These are phyloP conservation scores for Ericerus pela DNA, from an alignment of 1,140 invertebrate species.

Conservation along the genomic window DNA sequence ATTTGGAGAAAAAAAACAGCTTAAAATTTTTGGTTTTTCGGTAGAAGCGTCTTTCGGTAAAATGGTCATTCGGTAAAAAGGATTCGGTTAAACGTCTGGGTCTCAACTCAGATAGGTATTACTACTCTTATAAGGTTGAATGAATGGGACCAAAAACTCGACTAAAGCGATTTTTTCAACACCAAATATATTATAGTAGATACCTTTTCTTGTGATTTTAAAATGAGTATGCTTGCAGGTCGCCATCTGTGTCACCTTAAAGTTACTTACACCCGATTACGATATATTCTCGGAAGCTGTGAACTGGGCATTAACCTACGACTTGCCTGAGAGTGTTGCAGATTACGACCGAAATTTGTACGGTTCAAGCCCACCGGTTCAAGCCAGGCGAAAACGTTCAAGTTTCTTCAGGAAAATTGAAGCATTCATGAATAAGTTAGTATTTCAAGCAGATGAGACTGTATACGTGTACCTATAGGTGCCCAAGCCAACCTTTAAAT, in stretches of 20 bases:
- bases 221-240: slow-evolving; percentile 12
- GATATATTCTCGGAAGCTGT: slow-evolving; percentile 47
- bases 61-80: no score
- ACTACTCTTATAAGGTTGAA: no score
- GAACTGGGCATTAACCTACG: slow-evolving; percentile 61
- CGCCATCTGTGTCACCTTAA: slow-evolving; percentile 20
- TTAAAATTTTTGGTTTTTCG: no score
- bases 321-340: slow-evolving; percentile 36
- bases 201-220: no score
- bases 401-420: background rate
- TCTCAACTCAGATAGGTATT: no score
- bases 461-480: background rate
- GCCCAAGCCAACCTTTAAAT: no score
- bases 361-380: background rate
- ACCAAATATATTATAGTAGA: background rate
- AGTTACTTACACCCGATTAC: slow-evolving; percentile 28
- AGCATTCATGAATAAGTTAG: background rate
- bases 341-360: slow-evolving; percentile 3
- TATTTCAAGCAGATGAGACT: background rate
- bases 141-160: no score
- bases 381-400: background rate
- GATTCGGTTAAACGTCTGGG: no score
- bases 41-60: no score
- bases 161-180: no score
- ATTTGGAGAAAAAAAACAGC: no score